Base-by-base conservation (phyloP, 2,888 invertebrate genomes). In the Dolichomitus sp. region DNA sequence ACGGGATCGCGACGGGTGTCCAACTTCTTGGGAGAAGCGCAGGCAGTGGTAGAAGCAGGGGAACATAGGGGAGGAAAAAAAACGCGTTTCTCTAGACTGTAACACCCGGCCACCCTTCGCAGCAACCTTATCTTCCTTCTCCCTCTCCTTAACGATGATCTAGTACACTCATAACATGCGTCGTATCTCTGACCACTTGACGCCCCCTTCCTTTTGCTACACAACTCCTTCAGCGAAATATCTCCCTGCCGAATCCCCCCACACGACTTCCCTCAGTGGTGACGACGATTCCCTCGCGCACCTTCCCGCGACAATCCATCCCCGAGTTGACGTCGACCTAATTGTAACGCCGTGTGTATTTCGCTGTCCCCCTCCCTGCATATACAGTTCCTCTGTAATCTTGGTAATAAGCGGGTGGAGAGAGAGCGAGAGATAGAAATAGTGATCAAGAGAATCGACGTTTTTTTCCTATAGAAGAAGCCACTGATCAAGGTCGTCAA, bases 1-100 rank as follows among this genome's bases (percentile, higher is more conserved):
- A 61, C 27, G 30, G 19, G 52, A 77, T 88, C 89, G 84, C 91
- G 84, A 84, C 87, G 90, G 90, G 90, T 87, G 91, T 89, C 88
- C 90, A 80, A 79, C 84, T 45, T 69, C 76, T 74, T 80, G 72
- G 78, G 42, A 54, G 76, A 69, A 54, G 27, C 80, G 83, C 81
- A 70, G 84, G 81, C 78, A 30, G 59, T 63, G 54, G 57, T 48
- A 17, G 11, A 40, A 57, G 57, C 33, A 37, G 48, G 33, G 52
- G 12, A 19, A 19, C 37, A 37, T 11, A 19, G 17, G 23, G 73
- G 37, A 63, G 37, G 52, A 63, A 63, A 61, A 61, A 61, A 61
- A 37, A 59, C 4, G 33, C 30, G 30, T 59, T 33, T n/a, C 33
- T 59, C 57, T 7, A 33, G 30, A 33, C n/a, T 27, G 30, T n/a